These are phyloP conservation scores for Parnassius orleans DNA, from an alignment of 2,888 invertebrate genomes.

Conservation along the genomic window DNA sequence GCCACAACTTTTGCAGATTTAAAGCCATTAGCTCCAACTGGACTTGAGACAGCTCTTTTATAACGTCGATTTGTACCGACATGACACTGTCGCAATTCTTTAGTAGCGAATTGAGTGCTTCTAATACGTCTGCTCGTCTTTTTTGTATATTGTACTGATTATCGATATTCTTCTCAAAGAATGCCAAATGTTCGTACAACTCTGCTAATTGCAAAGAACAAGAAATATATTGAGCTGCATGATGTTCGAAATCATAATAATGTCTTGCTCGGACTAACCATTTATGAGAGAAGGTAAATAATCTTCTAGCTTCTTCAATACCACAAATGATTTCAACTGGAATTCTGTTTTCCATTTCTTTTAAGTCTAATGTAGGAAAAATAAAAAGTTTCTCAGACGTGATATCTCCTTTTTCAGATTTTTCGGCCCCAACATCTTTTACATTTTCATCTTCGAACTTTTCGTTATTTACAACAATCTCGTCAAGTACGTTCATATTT, in stretches of 20 bases:
- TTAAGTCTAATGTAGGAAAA: conserved; percentile 62
- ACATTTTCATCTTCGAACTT: conserved; percentile 57
- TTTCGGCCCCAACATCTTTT: conserved; percentile 60
- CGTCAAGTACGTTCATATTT: conserved; percentile 44
- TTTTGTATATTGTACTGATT: conserved; percentile 81
- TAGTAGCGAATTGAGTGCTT: conserved; percentile 77
- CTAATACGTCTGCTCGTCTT: conserved; percentile 80
- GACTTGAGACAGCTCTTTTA: conserved; percentile 81
- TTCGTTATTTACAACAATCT: conserved; percentile 38
- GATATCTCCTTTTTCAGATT: conserved; percentile 57
- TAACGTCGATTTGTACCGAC: conserved; percentile 80
- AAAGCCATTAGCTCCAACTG: conserved; percentile 83
- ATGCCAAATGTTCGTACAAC: conserved; percentile 84
- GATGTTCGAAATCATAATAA: conserved; percentile 81
- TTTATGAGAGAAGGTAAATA: conserved; percentile 80
- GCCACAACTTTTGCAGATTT: conserved; percentile 81
- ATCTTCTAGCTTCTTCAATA: conserved; percentile 71
- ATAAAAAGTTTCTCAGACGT: conserved; percentile 47
- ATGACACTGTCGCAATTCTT: conserved; percentile 71
- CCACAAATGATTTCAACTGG: conserved; percentile 51
- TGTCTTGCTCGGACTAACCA: conserved; percentile 82
- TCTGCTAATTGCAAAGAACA: conserved; percentile 83
- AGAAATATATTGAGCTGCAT: conserved; percentile 81
- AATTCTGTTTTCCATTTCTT: conserved; percentile 58
- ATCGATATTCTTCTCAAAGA: conserved; percentile 86